Evolutionary conservation across 2,113 vertebrate genomes (phyloP), one percentile per base, ranked within the genome.

Genomic region (Mirounga angustirostris): DNA sequence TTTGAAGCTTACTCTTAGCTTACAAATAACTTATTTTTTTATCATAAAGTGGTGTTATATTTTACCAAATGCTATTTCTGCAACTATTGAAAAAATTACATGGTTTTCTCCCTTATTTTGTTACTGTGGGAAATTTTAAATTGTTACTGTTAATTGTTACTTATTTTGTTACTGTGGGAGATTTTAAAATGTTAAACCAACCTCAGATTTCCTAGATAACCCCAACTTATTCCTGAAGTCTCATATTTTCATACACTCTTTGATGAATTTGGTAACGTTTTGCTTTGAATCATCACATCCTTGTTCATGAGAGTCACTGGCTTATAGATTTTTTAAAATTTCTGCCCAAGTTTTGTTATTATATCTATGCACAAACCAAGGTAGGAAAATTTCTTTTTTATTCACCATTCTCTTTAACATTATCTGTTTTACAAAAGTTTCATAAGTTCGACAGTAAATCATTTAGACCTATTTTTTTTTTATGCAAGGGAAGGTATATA

Each of bases 201-300:
- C 12, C n/a, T 79, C 22, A 52, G 46, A 89, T 54, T 71, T 50
- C 5, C 63, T 52, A 16, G 1, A 46, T 30, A 76, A 81, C 16
- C 2, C 2, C 11, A 52, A 7, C 2, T 80, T 71, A 13, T 79
- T 79, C 33, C 71, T 84, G 19, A 80, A 43, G 21, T 63, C 54
- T 54, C n/a, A 33, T 59, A 14, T 61, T 84, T 94, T 71, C 52
- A 93, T 88, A 65, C 13, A 81, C 6, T 74, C 21, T 22, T 88
- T 87, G 8, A 89, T 74, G 26, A 56, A n/a, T 96, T 58, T 88
- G 30, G 71, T 46, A 63, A 56, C n/a, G 24, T 28, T 96, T 92
- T 96, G 8, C 16, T 93, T 85, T 61, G 40, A 69, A 50, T 89
- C 15, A 81, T 52, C 56, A 73, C 4, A 74, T 46, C 36, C 22